phyloP scores from a whole-genome alignment of 64 coral and sea anemone genomes.

The Catalaphyllia jardinei region DNA sequence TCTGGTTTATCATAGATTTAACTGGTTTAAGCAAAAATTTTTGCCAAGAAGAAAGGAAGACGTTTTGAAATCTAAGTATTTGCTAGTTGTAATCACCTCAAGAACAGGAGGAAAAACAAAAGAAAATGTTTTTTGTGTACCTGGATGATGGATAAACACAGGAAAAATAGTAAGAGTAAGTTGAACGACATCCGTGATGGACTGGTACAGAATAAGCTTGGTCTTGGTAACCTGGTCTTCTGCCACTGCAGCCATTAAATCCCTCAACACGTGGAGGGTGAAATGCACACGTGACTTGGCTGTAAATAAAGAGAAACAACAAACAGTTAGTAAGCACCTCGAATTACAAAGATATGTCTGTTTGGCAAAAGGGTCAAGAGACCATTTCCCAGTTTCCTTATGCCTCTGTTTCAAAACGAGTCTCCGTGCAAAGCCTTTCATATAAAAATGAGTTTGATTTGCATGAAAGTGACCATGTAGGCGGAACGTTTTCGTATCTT shows the following conservation, averaged over 20 bases:
- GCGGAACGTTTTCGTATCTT: too few relatives aligned
- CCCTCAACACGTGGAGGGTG: constrained; percentile 71
- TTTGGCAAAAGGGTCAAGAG: too few relatives aligned
- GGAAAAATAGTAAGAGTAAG: constrained; percentile 85
- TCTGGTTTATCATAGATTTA: too few relatives aligned
- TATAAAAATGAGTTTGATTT: too few relatives aligned
- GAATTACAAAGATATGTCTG: not conserved
- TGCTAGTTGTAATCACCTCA: not conserved
- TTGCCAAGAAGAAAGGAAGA: too few relatives aligned
- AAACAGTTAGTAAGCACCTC: not conserved
- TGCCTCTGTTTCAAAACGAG: too few relatives aligned
- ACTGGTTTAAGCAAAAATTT: too few relatives aligned
- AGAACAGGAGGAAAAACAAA: not conserved
- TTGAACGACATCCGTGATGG: constrained; percentile 83
- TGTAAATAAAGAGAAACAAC: constrained; percentile 11
- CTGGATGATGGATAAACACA: constrained; percentile 91
- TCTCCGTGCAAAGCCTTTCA: too few relatives aligned
- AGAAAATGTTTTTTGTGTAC: constrained; percentile 26
- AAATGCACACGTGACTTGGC: constrained; percentile 79
- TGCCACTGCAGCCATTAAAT: constrained; percentile 76
- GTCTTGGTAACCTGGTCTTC: constrained; percentile 97
- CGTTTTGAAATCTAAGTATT: not conserved
- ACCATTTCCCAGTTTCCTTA: too few relatives aligned
- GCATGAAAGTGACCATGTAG: too few relatives aligned
- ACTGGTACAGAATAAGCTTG: constrained; percentile 91